Conservation (phyloP, 2,113 vertebrate genomes). For the Catharus fuscescens region DNA sequence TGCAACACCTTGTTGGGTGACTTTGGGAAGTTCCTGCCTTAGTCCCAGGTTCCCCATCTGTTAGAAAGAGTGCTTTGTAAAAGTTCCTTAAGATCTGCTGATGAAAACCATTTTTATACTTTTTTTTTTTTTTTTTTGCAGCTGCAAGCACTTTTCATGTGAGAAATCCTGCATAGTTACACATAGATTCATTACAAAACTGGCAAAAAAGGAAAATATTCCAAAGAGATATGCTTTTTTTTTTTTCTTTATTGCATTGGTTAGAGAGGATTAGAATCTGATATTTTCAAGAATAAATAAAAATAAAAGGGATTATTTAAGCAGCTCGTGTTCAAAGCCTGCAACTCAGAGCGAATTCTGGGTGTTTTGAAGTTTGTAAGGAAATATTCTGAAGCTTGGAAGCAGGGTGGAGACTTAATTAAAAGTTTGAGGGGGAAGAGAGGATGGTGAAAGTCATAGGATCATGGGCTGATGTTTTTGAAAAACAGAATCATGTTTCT, state of each 20-base stretch:
- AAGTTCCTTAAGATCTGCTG: conserved; percentile 2
- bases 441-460: neutral
- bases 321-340: neutral
- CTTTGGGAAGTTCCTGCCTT: neutral
- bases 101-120: neutral
- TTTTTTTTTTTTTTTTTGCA: neutral
- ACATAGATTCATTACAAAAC: neutral
- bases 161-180: neutral
- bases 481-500: neutral
- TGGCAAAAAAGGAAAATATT: neutral
- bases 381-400: neutral
- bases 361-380: neutral
- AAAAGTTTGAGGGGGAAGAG: neutral
- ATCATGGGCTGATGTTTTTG: neutral
- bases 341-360: neutral
- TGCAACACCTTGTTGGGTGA: neutral
- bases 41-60: neutral
- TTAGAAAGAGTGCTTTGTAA: neutral
- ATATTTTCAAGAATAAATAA: conserved; percentile 17
- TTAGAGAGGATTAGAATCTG: neutral
- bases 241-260: neutral
- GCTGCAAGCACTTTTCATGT: neutral
- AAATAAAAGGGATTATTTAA: conserved; percentile 3
- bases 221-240: neutral
- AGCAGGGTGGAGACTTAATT: neutral